Evolutionary conservation across 1,140 invertebrate species (phyloP).

Genomic region (Lepidurus couesii): DNA sequence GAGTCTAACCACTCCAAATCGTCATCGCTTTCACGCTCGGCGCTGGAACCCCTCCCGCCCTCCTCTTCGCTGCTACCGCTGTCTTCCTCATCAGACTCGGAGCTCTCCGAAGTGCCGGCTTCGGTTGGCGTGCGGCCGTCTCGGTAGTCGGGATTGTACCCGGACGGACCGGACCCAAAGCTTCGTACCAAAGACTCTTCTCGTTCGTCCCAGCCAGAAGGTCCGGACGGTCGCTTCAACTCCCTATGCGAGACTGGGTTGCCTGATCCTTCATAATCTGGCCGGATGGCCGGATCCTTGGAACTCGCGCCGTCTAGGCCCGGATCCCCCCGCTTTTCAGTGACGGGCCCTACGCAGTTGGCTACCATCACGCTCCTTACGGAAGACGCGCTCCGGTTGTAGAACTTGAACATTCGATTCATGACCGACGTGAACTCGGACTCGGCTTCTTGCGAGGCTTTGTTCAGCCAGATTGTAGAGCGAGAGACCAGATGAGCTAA

Average conservation of each 20-base stretch:
- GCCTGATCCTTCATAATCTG: not conserved
- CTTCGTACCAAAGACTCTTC: not conserved
- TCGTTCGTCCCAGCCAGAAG: not conserved
- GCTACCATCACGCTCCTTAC: constrained; percentile 69
- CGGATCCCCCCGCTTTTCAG: not conserved
- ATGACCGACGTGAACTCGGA: constrained; percentile 76
- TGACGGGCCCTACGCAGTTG: constrained; percentile 48
- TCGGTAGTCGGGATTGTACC: not conserved
- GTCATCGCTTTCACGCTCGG: constrained; percentile 39
- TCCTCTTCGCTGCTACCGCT: not conserved
- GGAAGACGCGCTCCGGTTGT: constrained; percentile 75
- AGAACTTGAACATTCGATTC: constrained; percentile 69
- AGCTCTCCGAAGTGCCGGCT: not conserved
- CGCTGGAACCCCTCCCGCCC: not conserved
- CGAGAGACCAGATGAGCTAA: constrained; percentile 70
- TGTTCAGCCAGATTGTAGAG: constrained; percentile 76
- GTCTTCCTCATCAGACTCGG: constrained; percentile 31
- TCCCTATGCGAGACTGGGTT: not conserved
- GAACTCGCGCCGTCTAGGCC: not conserved
- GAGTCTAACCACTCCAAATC: constrained; percentile 41
- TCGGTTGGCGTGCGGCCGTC: not conserved
- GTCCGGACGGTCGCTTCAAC: not conserved
- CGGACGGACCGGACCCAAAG: not conserved
- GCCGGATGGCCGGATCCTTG: not conserved
- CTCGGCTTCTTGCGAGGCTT: constrained; percentile 69